phyloP scores from a whole-genome alignment of 2,888 invertebrate species.

The Drosophila gaucha region DNA sequence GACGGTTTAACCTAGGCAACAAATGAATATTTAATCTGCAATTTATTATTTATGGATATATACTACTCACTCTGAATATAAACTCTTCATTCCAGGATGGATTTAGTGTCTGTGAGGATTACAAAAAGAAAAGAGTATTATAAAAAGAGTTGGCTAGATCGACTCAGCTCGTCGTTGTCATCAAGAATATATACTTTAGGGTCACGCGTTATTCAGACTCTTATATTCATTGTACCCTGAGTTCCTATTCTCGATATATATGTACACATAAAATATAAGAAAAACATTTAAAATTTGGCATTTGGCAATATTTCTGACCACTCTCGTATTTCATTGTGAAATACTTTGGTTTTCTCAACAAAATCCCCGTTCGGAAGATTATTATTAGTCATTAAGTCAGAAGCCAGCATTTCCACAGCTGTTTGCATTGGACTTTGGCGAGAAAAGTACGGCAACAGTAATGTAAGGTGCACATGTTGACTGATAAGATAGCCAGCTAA shows the following conservation, averaged over 20 bases:
- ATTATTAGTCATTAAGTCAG: constrained; percentile 8
- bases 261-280: too few relatives aligned
- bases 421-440: constrained; percentile 2
- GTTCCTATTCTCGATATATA: too few relatives aligned
- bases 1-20: constrained; percentile 94
- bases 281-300: too few relatives aligned
- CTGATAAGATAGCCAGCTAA: constrained; percentile 58
- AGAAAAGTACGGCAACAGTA: constrained; percentile 9
- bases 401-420: constrained; percentile 11
- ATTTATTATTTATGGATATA: not conserved
- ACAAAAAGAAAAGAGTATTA: not conserved
- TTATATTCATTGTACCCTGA: too few relatives aligned
- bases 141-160: too few relatives aligned
- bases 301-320: not conserved
- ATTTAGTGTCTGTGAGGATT: constrained; percentile 91
- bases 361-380: constrained; percentile 14
- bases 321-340: not conserved
- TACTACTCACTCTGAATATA: constrained; percentile 92
- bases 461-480: constrained; percentile 1
- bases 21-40: not conserved
- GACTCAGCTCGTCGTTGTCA: too few relatives aligned
- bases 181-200: too few relatives aligned
- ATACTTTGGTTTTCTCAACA: constrained; percentile 1
- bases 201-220: too few relatives aligned
- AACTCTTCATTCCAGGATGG: constrained; percentile 99